A percentile compares a stretch with the other conserved stretches of the same genome.
Conservation (phyloP, 2,797 vertebrate genomes). For the Xerus rutilus region DNA sequence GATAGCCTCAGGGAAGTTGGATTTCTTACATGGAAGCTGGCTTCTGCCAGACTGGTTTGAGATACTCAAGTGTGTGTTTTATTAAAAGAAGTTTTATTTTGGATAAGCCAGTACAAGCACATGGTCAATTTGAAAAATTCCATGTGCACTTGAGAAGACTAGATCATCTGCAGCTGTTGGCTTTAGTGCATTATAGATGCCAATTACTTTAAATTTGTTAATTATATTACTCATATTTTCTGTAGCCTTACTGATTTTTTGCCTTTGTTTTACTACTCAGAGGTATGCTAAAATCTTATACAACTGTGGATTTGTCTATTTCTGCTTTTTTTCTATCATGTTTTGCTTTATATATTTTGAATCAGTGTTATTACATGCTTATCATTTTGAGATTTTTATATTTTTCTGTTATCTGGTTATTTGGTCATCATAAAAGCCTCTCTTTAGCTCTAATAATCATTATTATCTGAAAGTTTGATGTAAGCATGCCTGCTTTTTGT, state of each 20-base stretch:
- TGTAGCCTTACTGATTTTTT: not conserved
- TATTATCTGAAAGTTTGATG: not conserved
- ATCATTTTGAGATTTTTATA: not conserved
- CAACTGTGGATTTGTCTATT: not conserved
- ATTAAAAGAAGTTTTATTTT: not conserved
- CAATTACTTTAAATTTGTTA: not conserved
- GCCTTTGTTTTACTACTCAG: not conserved
- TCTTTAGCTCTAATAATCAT: not conserved
- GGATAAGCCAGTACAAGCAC: not conserved
- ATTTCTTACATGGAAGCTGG: not conserved
- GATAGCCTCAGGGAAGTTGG: too few species aligned
- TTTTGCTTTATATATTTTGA: not conserved
- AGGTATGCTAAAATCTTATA: not conserved
- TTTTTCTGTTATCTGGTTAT: not conserved
- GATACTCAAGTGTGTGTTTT: not conserved
- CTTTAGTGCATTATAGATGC: not conserved
- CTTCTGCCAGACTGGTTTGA: not conserved
- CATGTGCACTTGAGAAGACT: not conserved
- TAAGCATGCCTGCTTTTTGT: not conserved
- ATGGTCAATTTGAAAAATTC: not conserved
- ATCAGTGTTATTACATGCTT: not conserved
- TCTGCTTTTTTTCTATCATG: not conserved
- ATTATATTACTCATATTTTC: not conserved
- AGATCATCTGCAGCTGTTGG: not conserved
- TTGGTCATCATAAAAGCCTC: not conserved